Evolutionary conservation across 2,888 invertebrate species (phyloP), one percentile per base, ranked within the genome.

Genomic region (Drosophila glabriapex): DNA sequence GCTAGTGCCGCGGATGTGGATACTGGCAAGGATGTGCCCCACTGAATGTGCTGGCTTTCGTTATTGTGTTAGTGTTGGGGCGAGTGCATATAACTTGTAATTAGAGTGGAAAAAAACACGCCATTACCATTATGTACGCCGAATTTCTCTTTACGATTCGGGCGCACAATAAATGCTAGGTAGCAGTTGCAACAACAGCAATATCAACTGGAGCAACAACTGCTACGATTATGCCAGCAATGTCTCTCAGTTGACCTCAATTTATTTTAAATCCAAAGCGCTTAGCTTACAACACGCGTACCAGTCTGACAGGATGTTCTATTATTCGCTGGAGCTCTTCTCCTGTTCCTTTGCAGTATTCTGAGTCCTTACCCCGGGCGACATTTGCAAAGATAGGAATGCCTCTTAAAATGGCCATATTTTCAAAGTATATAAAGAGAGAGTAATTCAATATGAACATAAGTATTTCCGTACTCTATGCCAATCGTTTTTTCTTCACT

Each of bases 71-170:
- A 54, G 72, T 64, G 65, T 46, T 60, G 50, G 72, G 68, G 74
- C 73, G 60, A 76, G 72, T 41, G 84, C 77, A 80, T 89, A 87
- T 82, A 82, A 80, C 76, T 80, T 80, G 85, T 85, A 86, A 86
- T 86, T 86, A 86, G 85, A 89, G 88, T 87, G 73, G 73, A 75
- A 37, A 37, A 88, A 87, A 89, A 86, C 85, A 86, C 82, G 88
- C 88, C 87, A 87, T 86, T 86, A 86, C 89, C 89, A 86, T 86
- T 86, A 87, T 86, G 88, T 76, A 73, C 78, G 89, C 89, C 85
- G 88, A 86, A 86, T 86, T 89, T 89, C 85, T 72, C 73, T 86
- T 86, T 82, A 86, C 89, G 87, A 83, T 72, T 72, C 68, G 35
- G 39, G 52, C 54, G 62, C 49, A 73, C 80, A 76, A 69, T 75